Conservation (phyloP, 2,113 vertebrate species). For the Steatornis caripensis region DNA sequence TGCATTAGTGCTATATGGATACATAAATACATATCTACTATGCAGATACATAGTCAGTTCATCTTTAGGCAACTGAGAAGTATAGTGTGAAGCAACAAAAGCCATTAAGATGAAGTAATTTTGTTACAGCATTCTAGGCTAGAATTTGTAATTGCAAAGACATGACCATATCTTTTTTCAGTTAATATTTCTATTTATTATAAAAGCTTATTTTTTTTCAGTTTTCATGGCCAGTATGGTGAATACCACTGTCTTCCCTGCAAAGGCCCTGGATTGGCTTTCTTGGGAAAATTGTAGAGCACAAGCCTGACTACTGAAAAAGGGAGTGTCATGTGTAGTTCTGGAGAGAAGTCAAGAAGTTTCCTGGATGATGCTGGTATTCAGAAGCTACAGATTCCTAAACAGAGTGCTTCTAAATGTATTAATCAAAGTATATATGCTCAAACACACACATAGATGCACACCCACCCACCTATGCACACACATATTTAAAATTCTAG, state of each 20-base stretch:
- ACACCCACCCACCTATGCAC: not conserved
- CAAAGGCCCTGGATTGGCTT: not conserved
- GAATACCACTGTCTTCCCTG: not conserved
- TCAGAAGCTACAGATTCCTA: not conserved
- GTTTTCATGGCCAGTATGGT: fast-evolving
- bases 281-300: not conserved
- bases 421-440: fast-evolving
- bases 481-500: not conserved
- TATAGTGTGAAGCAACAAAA: not conserved
- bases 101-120: not conserved
- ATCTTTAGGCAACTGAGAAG: not conserved
- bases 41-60: not conserved
- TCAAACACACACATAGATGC: not conserved
- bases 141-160: not conserved
- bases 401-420: not conserved
- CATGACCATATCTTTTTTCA: not conserved
- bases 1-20: not conserved
- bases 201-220: not conserved
- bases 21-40: not conserved
- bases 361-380: not conserved
- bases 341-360: not conserved
- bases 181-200: not conserved
- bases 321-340: not conserved
- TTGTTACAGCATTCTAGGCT: not conserved
- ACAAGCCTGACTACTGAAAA: not conserved